These are phyloP conservation scores for Achroia grisella DNA, from an alignment of 1,140 invertebrate genomes.

Conservation along the genomic window DNA sequence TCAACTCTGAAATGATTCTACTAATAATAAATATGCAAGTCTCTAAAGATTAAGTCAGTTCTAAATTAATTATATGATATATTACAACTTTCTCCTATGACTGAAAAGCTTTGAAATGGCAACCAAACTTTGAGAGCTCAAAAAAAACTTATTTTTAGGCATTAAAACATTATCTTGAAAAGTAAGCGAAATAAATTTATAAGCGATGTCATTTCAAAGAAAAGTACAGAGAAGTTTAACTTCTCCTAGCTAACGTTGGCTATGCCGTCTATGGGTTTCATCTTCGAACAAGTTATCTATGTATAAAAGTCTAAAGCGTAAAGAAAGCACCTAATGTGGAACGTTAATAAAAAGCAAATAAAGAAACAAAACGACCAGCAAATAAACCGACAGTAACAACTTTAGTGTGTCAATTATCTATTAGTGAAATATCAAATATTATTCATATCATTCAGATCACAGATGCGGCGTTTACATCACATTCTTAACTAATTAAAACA, in stretches of 20 bases:
- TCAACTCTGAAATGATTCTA: conserved; percentile 47
- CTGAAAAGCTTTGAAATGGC: conserved; percentile 27
- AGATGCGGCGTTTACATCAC: conserved; percentile 74
- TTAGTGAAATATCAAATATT: conserved; percentile 74
- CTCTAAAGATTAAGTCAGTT: conserved; percentile 49
- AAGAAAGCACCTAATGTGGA: conserved; percentile 60
- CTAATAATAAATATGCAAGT: conserved; percentile 57
- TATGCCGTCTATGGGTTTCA: conserved; percentile 56
- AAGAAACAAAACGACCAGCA: conserved; percentile 34
- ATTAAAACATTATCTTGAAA: conserved; percentile 6
- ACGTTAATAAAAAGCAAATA: conserved; percentile 39
- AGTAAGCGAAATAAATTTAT: conserved; percentile 1
- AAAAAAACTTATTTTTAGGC: conserved; percentile 4
- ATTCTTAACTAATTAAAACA: conserved; percentile 70
- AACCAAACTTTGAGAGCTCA: conserved; percentile 20
- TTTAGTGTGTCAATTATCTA: conserved; percentile 65
- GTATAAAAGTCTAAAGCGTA: conserved; percentile 53
- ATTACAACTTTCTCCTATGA: conserved; percentile 27
- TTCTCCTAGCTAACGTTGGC: conserved; percentile 64
- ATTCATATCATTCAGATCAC: conserved; percentile 75
- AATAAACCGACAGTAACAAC: conserved; percentile 46
- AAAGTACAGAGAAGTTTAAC: conserved; percentile 36
- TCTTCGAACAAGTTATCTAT: conserved; percentile 32
- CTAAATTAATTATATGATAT: conserved; percentile 49
- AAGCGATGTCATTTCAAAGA: neutral